Conservation (phyloP, 2,797 vertebrate species). For the Aulostomus chinensis region DNA sequence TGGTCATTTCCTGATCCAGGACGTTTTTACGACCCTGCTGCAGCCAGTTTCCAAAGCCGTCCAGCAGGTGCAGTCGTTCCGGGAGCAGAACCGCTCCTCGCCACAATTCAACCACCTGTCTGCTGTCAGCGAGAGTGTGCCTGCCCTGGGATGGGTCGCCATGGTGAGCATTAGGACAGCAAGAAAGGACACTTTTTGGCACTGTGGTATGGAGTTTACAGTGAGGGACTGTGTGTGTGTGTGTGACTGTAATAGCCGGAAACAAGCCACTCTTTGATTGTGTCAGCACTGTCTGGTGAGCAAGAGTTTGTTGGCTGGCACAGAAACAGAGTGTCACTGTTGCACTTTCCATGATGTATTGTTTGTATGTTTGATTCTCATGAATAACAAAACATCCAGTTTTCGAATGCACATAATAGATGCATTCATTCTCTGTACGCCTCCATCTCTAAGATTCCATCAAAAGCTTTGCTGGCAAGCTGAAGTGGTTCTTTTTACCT, state of each 20-base stretch:
- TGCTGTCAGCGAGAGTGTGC: constrained; percentile 93
- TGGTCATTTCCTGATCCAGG: constrained; percentile 77
- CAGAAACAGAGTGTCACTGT: constrained; percentile 42
- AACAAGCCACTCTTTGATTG: constrained; percentile 36
- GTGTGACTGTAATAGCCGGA: constrained; percentile 13
- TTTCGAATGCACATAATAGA: constrained; percentile 5
- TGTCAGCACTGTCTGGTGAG: constrained; percentile 22
- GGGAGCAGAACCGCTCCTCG: constrained; percentile 92
- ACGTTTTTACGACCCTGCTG: constrained; percentile 78
- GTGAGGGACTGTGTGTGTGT: constrained; percentile 1
- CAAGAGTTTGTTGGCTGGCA: constrained; percentile 30
- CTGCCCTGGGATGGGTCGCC: constrained; percentile 93
- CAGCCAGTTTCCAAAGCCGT: constrained; percentile 88
- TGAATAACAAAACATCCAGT: constrained; percentile 32
- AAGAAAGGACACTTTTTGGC: neutral
- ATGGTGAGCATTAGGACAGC: constrained; percentile 81
- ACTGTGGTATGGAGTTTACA: constrained; percentile 1
- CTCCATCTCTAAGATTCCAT: neutral
- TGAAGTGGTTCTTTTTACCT: neutral
- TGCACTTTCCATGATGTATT: constrained; percentile 11
- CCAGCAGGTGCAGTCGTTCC: constrained; percentile 86
- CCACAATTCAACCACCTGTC: constrained; percentile 93
- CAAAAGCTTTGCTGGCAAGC: neutral
- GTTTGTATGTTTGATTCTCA: neutral
- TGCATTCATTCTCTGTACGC: constrained; percentile 5